Base-by-base conservation (phyloP, 2,888 invertebrate species). In the Nebria brevicollis region DNA sequence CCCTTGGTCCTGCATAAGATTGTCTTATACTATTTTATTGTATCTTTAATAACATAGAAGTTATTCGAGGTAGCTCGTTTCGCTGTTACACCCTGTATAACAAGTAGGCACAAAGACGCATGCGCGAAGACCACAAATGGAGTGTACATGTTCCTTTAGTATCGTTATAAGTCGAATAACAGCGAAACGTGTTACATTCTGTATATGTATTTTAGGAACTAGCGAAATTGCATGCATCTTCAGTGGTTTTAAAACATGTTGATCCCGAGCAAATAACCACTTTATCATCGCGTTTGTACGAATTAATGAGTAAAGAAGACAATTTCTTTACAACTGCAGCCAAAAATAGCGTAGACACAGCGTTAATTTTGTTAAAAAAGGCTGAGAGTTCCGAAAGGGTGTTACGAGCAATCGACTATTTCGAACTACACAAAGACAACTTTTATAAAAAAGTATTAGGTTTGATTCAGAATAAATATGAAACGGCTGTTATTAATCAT, bases 401-500 rank as follows among this genome's bases (percentile, higher is more conserved):
- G 4, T 11, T 6, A 1, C 1, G 54, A 7, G 54, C 54, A 54
- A 54, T 54, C 54, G 54, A 54, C 7, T 54, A 7, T 54, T 54
- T 54, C 8, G 54, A 54, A 7, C 54, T 11, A 54, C 8, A 54
- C 8, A 54, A 66, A 66, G n/a, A 77, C 15, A 66, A 77, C 72
- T 73, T 81, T 42, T 77, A 66, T 54, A n/a, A 73, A 15, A 41
- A 66, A 7, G 64, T 81, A 15, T 42, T 54, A 13, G 72, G 72
- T 7, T 65, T 80, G 15, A 43, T 80, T 41, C 43, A 65, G 25
- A 76, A 43, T 26, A 77, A 72, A 78, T 72, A 65, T 26, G 66
- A 77, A 8, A 77, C 42, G 66, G 20, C 75, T 5, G 85, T 85
- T 66, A 82, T 85, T 6, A 84, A 83, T 66, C 85, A 85, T 70